Conservation (phyloP, 2,113 vertebrate genomes). For the Edolisoma coerulescens region DNA sequence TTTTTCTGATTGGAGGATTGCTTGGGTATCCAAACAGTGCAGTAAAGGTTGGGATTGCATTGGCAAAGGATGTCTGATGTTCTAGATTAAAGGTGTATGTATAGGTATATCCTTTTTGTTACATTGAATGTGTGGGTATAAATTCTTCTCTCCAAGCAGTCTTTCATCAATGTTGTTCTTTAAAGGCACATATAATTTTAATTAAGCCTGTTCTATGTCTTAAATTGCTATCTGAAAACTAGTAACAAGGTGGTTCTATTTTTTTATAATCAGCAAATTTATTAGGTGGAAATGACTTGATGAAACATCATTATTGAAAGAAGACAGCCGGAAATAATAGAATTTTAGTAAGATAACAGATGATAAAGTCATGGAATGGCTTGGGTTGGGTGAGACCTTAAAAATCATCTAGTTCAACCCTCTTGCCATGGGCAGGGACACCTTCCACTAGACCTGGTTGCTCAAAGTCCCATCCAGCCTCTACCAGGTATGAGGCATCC, state of each 20-base stretch:
- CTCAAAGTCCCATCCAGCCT: not conserved
- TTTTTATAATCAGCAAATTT: not conserved
- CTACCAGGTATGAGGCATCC: not conserved
- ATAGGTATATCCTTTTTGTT: not conserved
- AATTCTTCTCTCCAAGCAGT: not conserved
- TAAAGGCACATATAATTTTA: not conserved
- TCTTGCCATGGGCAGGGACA: not conserved
- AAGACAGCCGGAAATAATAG: not conserved
- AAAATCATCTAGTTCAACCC: not conserved
- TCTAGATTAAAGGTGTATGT: not conserved
- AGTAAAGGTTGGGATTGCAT: not conserved
- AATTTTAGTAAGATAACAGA: not conserved
- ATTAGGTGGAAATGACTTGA: not conserved
- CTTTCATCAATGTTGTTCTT: not conserved
- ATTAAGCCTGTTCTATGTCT: not conserved
- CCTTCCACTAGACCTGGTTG: not conserved
- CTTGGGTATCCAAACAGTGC: not conserved
- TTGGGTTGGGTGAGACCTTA: not conserved
- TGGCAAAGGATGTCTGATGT: accelerated
- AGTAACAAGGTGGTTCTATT: not conserved
- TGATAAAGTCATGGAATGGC: not conserved
- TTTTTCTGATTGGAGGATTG: not conserved
- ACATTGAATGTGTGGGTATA: not conserved
- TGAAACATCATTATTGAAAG: not conserved
- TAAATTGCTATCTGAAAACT: not conserved